Evolutionary conservation across 1,140 invertebrate genomes (phyloP), one percentile per base, ranked within the genome.

Genomic region (Eumeta japonica): DNA sequence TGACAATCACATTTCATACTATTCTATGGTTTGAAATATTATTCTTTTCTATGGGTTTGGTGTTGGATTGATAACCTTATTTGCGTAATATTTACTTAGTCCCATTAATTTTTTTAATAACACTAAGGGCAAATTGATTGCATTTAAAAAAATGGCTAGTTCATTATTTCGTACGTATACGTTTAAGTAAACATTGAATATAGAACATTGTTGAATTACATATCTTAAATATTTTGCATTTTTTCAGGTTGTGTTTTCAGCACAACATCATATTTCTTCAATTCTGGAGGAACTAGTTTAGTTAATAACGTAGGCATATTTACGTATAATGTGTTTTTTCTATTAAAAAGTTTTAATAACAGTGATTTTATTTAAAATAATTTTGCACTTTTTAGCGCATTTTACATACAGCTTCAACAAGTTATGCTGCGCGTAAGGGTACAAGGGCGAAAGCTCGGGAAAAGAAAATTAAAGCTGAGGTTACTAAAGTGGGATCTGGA

Each of bases 371-470:
- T 19, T n/a, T n/a, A n/a, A n/a, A n/a, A n/a, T n/a, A n/a, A n/a
- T n/a, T n/a, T n/a, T n/a, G n/a, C n/a, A n/a, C n/a, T 36, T 58
- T 67, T 33, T 35, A 73, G 68, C 55, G 55, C 45, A 46, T 53
- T 10, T 44, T 73, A 10, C 50, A 67, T 50, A 60, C 74, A n/a
- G 63, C 67, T 1, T 50, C 72, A 13, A 52, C 75, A 9, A 63
- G 52, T 32, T 76, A 79, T 54, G 87, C 87, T 10, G 87, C 87
- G 7, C 78, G 88, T 38, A 89, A 86, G 68, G 85, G 88, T 40
- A 89, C 86, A 3, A 78, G 88, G 46, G 86, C 85, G 41, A 85
- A 82, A 51, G 80, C 79, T 9, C 75, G 77, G 15, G 84, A 86
- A 35, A 83, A 83, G 32, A 88, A 86, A 67, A 79, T 85, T 20